Evolutionary conservation across 2,113 vertebrate genomes (phyloP).

Genomic region (Hypocryptadius cinnamomeus): DNA sequence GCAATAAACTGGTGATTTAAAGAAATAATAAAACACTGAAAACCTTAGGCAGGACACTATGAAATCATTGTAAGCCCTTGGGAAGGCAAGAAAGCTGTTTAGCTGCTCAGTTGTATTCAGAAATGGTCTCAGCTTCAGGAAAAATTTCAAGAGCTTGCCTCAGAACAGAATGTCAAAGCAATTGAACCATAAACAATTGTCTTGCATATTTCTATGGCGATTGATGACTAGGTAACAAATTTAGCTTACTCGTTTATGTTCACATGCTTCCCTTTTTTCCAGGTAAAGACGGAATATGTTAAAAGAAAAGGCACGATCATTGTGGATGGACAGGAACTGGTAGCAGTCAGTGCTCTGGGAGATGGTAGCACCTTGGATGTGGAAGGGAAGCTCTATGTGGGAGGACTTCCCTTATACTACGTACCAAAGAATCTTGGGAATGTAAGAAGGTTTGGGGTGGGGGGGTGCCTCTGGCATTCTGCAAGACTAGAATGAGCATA

Average conservation of each 20-base stretch:
- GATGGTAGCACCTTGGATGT: constrained; percentile 84
- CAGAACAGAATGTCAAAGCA: background rate
- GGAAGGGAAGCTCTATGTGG: constrained; percentile 81
- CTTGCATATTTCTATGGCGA: background rate
- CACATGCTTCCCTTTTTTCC: background rate
- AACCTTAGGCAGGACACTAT: background rate
- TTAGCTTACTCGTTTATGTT: background rate
- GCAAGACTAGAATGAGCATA: background rate
- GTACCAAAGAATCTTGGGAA: constrained; percentile 75
- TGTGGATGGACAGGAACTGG: constrained; percentile 69
- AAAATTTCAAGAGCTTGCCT: background rate
- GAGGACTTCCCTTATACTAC: constrained; percentile 79
- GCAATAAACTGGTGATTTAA: background rate
- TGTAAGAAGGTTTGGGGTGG: constrained; percentile 56
- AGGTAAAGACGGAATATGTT: constrained; percentile 76
- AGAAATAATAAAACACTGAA: background rate
- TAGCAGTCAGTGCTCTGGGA: constrained; percentile 63
- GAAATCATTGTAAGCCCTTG: background rate
- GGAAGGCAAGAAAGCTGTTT: background rate
- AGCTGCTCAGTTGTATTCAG: background rate
- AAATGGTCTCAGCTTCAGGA: background rate
- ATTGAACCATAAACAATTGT: background rate
- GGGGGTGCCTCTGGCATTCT: fast-evolving
- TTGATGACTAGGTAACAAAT: background rate
- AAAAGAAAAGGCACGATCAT: constrained; percentile 74